A percentile compares a stretch with the other conserved stretches of the same genome.
phyloP scores from a whole-genome alignment of 1,140 invertebrate species.

The Sinella curviseta region DNA sequence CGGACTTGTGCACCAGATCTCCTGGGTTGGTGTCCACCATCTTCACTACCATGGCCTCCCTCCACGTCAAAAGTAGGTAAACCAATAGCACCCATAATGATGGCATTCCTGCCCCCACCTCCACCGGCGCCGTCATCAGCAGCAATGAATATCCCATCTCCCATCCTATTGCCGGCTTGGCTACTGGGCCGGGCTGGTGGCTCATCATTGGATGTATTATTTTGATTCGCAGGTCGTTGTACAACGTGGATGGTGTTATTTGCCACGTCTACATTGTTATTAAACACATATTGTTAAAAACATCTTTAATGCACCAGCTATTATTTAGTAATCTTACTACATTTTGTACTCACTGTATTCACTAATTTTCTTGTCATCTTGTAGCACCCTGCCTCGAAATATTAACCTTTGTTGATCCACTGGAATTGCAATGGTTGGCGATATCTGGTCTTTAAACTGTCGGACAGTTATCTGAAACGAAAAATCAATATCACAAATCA shows the following conservation, averaged over 20 bases:
- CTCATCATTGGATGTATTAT: conserved; percentile 47
- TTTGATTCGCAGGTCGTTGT: conserved; percentile 71
- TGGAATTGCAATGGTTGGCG: conserved; percentile 71
- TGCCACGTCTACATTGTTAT: conserved; percentile 71
- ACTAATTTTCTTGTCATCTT: conserved; percentile 82
- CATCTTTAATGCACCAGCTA: conserved; percentile 15
- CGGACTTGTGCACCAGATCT: conserved; percentile 1
- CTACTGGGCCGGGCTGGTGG: conserved; percentile 24
- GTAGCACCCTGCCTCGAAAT: conserved; percentile 86
- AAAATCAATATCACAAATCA: not conserved
- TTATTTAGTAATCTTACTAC: not conserved
- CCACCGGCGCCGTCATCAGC: not conserved
- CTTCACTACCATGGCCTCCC: not conserved
- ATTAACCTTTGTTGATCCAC: conserved; percentile 83
- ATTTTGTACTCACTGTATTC: conserved; percentile 83
- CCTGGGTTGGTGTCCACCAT: not conserved
- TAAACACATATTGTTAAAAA: conserved; percentile 21
- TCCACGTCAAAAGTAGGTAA: conserved; percentile 10
- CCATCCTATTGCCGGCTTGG: not conserved
- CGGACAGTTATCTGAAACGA: conserved; percentile 75
- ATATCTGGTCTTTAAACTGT: conserved; percentile 83
- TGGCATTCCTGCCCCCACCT: conserved; percentile 24
- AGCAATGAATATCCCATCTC: not conserved
- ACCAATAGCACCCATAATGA: conserved; percentile 46
- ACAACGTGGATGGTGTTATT: conserved; percentile 92